Base-by-base conservation (phyloP, 2,797 vertebrate species). In the Pseudomugil tenellus region DNA sequence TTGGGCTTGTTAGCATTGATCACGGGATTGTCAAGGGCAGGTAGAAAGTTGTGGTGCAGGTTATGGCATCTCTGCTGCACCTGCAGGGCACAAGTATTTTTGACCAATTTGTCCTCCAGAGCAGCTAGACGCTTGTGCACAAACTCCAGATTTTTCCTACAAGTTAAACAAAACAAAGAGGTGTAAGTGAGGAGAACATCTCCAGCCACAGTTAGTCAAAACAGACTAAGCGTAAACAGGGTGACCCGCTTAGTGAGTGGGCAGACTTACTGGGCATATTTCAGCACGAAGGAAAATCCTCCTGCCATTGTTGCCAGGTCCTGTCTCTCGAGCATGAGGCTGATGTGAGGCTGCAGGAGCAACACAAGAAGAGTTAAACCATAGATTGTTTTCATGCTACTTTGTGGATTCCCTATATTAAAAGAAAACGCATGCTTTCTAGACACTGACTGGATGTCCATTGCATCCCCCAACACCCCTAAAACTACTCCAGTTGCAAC, bases 91-190 rank as follows among this genome's bases (percentile, higher is more conserved):
- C 4, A n/a, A 16, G 34, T 21, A 21, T 52, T 72, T 58, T 61
- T 49, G 8, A 17, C n/a, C 55, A 83, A 53, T 62, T 72, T 74
- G 12, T 74, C 25, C 23, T 79, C 75, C 52, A 76, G 25, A 37
- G 17, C 23, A 39, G n/a, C 39, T 58, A 83, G 64, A 3, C 11
- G 58, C n/a, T 32, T 58, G 16, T 3, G 12, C n/a, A 12, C 8
- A 29, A 59, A 2, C 52, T 53, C 26, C 26, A 74, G 28, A 19
- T 76, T 16, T 51, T 29, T 26, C n/a, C 84, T 83, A 11, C 1
- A 51, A 51, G 66, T 16, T 17, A 61, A 16, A 10, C 12, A 6
- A 16, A 10, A 25, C 32, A n/a, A 8, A n/a, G 0, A n/a, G 3
- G 6, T 6, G 17, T n/a, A 17, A 43, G 41, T 43, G 6, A 0